Base-by-base conservation (phyloP, 2,797 vertebrate genomes). In the Chelonia mydas region DNA sequence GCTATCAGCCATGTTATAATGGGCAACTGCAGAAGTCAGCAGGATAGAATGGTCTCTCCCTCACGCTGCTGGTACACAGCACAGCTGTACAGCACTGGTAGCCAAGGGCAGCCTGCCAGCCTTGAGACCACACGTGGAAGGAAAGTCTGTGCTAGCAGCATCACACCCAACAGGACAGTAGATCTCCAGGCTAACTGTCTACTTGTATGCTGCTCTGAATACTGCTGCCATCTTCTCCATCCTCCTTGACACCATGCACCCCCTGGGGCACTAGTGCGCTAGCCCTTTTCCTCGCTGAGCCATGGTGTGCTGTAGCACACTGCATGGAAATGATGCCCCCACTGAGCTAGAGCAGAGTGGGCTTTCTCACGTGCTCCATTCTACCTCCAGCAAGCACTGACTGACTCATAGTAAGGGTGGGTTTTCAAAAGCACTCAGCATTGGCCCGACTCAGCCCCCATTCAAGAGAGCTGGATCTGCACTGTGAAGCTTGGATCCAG, bases 111-210 rank as follows among this genome's bases (percentile, higher is more conserved):
- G 47, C 41, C 49, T 53, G 45, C 57, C 28, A 65, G 37, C 28
- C 37, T 54, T 0, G 0, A 45, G 45, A 16, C 25, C 57, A 6
- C 33, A 5, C 2, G 16, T 28, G 11, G 1, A 12, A 31, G 74
- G 53, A 31, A 17, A 81, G 31, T 0, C 0, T 51, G n/a, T 47
- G n/a, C 28, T 68, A 55, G 59, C 85, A 72, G 49, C 49, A 50
- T 59, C 54, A 61, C 9, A 28, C 7, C 23, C 55, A 59, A 10
- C 55, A 81, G 72, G 83, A 8, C 0, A 0, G 7, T 11, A 74
- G 1, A 2, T 57, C 45, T 81, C 53, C 55, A 51, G 3, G 5
- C 45, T 45, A 0, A 0, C 11, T 59, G 23, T 54, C 10, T 41
- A 10, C 45, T 59, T 28, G 27, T 10, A 23, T 2, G 33, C 45